A percentile compares a stretch with the other conserved stretches of the same genome.
Evolutionary conservation across 2,888 invertebrate genomes (phyloP).

Genomic region (Eulithis prunata): DNA sequence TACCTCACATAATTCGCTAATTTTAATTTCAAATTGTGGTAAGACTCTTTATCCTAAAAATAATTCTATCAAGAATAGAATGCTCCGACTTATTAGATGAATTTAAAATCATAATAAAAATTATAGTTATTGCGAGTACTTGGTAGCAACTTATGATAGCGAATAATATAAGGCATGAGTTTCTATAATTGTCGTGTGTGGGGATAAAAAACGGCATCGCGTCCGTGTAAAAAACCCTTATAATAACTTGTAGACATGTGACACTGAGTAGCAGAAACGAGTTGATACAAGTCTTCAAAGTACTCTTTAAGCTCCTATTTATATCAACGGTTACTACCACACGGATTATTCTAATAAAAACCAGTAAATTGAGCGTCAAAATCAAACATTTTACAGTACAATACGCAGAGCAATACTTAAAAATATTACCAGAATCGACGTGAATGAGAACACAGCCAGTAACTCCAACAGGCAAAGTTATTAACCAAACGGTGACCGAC

Average conservation of each 20-base stretch:
- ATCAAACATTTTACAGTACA: slow-evolving; percentile 21
- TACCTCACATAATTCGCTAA: not conserved
- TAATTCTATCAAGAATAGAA: slow-evolving; percentile 14
- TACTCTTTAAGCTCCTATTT: slow-evolving; percentile 11
- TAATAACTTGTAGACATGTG: slow-evolving; percentile 19
- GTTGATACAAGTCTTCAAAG: slow-evolving; percentile 18
- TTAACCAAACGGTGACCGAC: slow-evolving; percentile 14
- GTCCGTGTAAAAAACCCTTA: slow-evolving; percentile 23
- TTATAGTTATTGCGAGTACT: slow-evolving; percentile 20
- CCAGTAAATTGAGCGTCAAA: slow-evolving; percentile 17
- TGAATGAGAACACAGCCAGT: slow-evolving; percentile 2
- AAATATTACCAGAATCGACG: slow-evolving; percentile 5
- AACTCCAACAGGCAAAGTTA: slow-evolving; percentile 12
- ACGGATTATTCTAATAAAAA: slow-evolving; percentile 23
- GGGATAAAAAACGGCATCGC: slow-evolving; percentile 21
- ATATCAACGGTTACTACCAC: slow-evolving; percentile 10
- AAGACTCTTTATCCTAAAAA: slow-evolving; percentile 6
- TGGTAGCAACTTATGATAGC: slow-evolving; percentile 19
- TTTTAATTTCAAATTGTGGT: not conserved
- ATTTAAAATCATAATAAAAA: slow-evolving; percentile 24
- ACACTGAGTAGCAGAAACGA: slow-evolving; percentile 21
- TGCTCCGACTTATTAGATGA: slow-evolving; percentile 23
- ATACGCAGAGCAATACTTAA: slow-evolving; percentile 27
- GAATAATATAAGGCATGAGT: slow-evolving; percentile 20
- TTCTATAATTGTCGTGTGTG: slow-evolving; percentile 11